Conservation (phyloP, 2,888 invertebrate genomes). For the Chrysopilus asiliformis region DNA sequence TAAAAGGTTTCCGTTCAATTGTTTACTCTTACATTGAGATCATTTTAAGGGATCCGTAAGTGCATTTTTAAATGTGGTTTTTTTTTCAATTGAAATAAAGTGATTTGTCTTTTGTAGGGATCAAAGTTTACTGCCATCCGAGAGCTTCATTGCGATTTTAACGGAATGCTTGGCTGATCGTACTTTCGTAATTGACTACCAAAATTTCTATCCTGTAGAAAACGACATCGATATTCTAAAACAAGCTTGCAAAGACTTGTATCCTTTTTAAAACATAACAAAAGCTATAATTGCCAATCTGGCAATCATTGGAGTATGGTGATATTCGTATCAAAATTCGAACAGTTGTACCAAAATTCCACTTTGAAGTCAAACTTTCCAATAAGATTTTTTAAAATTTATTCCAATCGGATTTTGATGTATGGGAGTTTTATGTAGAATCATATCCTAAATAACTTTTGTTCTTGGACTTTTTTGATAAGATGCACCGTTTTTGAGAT, state of each 20-base stretch:
- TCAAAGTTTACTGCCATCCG: constrained; percentile 16
- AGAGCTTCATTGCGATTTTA: constrained; percentile 31
- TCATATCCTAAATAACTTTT: no score
- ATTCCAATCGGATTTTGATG: no score
- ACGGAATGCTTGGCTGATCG: constrained; percentile 40
- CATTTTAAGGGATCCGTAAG: constrained; percentile 32
- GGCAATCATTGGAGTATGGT: background rate
- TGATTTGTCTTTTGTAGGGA: background rate
- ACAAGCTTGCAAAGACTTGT: constrained; percentile 52
- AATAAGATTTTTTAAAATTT: no score
- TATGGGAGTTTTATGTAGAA: no score
- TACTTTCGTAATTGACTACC: constrained; percentile 55
- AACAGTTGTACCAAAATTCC: no score
- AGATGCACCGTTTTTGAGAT: no score
- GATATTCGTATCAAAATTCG: background rate
- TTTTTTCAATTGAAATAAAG: no score
- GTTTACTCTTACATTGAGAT: constrained; percentile 30
- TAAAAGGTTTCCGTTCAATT: constrained; percentile 36
- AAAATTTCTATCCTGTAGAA: constrained; percentile 48
- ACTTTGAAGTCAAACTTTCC: no score
- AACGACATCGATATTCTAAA: constrained; percentile 51
- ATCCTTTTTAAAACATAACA: constrained; percentile 41
- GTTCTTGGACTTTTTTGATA: no score
- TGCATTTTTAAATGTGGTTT: constrained; percentile 8
- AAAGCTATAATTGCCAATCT: no score